A percentile compares a stretch with the other conserved stretches of the same genome.
Conservation (phyloP, 2,113 vertebrate genomes). For the Choloepus hoffmanni region DNA sequence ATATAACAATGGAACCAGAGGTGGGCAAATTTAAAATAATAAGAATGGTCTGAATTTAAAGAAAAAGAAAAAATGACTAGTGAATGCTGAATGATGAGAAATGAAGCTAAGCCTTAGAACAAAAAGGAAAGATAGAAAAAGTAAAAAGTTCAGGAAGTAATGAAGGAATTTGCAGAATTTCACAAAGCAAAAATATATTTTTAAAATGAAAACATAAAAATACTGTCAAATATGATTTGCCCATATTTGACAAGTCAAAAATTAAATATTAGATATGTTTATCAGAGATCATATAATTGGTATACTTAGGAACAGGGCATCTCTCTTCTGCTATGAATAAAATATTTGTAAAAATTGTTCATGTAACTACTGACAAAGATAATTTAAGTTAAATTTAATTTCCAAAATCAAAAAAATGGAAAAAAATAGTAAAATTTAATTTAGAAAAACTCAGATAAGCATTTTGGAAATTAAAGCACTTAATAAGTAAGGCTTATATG, state of each 20-base stretch:
- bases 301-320: background rate
- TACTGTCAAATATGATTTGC: background rate
- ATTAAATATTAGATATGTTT: background rate
- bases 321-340: too few species aligned
- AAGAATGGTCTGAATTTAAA: background rate
- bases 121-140: background rate
- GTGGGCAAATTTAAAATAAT: background rate
- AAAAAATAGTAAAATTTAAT: background rate
- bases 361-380: background rate
- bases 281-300: background rate
- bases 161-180: background rate
- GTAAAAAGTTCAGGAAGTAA: background rate
- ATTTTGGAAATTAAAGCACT: too few species aligned
- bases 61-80: background rate
- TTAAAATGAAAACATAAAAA: background rate
- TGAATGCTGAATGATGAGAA: background rate
- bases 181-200: background rate
- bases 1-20: background rate
- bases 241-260: background rate
- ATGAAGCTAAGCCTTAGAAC: background rate
- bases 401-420: background rate
- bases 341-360: background rate
- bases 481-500: too few species aligned
- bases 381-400: too few species aligned
- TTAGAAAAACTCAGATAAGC: too few species aligned